Evolutionary conservation across 1,140 invertebrate species (phyloP).

Genomic region (Listronotus oregonensis): DNA sequence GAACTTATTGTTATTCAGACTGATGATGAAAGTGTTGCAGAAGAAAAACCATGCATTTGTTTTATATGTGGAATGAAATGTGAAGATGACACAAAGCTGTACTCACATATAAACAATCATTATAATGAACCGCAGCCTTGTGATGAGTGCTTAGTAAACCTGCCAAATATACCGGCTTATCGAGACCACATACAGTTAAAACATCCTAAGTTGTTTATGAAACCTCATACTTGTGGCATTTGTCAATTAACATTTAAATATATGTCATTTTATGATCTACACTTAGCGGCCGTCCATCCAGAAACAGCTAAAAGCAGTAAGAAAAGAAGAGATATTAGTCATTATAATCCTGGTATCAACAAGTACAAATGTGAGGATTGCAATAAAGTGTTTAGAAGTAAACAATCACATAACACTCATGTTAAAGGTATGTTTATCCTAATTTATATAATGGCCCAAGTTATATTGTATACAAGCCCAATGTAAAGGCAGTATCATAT

Average conservation of each 20-base stretch:
- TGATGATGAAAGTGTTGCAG: neutral
- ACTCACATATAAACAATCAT: constrained; percentile 25
- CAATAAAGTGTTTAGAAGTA: constrained; percentile 17
- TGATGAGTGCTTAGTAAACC: constrained; percentile 10
- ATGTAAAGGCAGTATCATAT: too few relatives aligned
- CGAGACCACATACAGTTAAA: constrained; percentile 16
- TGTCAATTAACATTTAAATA: constrained; percentile 21
- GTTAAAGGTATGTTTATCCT: constrained; percentile 23
- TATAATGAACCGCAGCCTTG: constrained; percentile 28
- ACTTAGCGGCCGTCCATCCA: constrained; percentile 17
- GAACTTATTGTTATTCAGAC: constrained; percentile 26
- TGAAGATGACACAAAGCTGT: constrained; percentile 19
- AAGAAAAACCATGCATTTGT: constrained; percentile 1
- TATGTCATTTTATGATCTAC: constrained; percentile 25
- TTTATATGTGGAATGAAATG: constrained; percentile 25
- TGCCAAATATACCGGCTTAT: constrained; percentile 27
- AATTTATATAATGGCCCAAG: too few relatives aligned
- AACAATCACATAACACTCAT: constrained; percentile 7
- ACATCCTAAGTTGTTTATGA: constrained; percentile 16
- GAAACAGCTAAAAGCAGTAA: constrained; percentile 7
- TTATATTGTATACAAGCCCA: too few relatives aligned
- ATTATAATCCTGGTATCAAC: neutral
- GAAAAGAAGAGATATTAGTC: neutral
- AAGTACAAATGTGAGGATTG: constrained; percentile 26
- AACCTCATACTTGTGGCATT: constrained; percentile 21